Evolutionary conservation across 1,140 invertebrate species (phyloP).

Genomic region (Popillia japonica): DNA sequence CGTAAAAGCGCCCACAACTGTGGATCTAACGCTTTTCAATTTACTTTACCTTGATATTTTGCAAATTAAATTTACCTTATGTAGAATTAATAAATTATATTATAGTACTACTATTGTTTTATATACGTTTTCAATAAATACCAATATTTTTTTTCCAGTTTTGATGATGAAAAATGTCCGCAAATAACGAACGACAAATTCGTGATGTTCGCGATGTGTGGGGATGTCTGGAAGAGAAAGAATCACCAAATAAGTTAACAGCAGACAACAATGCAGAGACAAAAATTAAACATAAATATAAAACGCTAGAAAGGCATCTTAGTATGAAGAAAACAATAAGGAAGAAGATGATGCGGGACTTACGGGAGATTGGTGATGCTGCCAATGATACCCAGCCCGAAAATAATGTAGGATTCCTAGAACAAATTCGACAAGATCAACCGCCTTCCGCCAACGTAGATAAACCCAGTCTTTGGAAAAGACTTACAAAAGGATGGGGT

Average conservation of each 20-base stretch:
- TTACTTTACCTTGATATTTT: too few species aligned
- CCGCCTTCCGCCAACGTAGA: slow-evolving; percentile 59
- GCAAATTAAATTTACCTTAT: too few species aligned
- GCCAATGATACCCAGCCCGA: slow-evolving; percentile 39
- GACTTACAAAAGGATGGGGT: slow-evolving; percentile 60
- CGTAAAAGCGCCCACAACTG: too few species aligned
- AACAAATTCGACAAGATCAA: slow-evolving; percentile 59
- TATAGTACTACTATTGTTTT: too few species aligned
- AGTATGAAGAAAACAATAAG: slow-evolving; percentile 89
- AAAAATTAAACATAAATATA: slow-evolving; percentile 61
- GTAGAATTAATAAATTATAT: too few species aligned
- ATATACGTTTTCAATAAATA: not conserved
- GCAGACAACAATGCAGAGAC: slow-evolving; percentile 48
- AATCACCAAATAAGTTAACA: slow-evolving; percentile 49
- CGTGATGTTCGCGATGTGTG: slow-evolving; percentile 58
- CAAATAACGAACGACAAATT: slow-evolving; percentile 57
- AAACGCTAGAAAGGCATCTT: slow-evolving; percentile 80
- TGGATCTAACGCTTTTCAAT: too few species aligned
- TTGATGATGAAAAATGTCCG: slow-evolving; percentile 54
- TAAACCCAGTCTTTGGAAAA: slow-evolving; percentile 60
- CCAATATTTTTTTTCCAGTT: slow-evolving; percentile 43
- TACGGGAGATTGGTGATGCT: slow-evolving; percentile 63
- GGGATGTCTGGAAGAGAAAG: slow-evolving; percentile 53
- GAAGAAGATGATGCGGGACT: slow-evolving; percentile 85
- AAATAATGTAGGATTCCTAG: slow-evolving; percentile 53